A percentile compares a stretch with the other conserved stretches of the same genome.
Evolutionary conservation across 2,888 invertebrate genomes (phyloP).

Genomic region (Andricus quercusramuli): DNA sequence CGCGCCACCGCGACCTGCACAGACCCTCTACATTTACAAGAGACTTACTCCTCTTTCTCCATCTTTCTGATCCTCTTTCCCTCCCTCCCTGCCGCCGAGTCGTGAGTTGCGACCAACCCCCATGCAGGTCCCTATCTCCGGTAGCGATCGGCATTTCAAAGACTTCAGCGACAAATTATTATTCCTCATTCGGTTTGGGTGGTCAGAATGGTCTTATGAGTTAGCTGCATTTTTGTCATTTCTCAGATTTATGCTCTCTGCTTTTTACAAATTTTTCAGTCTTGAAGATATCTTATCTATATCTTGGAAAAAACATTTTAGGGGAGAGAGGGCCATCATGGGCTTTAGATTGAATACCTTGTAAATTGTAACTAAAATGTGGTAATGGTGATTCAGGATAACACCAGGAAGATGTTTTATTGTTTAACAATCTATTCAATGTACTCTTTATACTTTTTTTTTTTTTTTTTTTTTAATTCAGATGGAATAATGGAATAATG

Average conservation of each 20-base stretch:
- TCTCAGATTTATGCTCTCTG: conserved; percentile 1
- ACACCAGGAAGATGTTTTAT: too few relatives aligned
- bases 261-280: not conserved
- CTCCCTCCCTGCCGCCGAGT: conserved; percentile 26
- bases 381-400: too few relatives aligned
- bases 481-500: too few relatives aligned
- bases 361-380: too few relatives aligned
- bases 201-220: conserved; percentile 19
- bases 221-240: conserved; percentile 20
- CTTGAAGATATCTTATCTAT: not conserved
- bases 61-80: conserved; percentile 51
- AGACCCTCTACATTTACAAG: conserved; percentile 42
- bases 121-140: conserved; percentile 33
- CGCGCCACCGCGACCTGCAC: conserved; percentile 59
- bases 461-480: too few relatives aligned
- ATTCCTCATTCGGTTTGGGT: conserved; percentile 40
- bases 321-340: too few relatives aligned
- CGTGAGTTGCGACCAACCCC: conserved; percentile 20
- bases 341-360: too few relatives aligned
- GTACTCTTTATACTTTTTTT: too few relatives aligned
- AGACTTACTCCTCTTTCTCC: conserved; percentile 55
- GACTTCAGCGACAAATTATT: conserved; percentile 41
- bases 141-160: conserved; percentile 41
- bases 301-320: too few relatives aligned
- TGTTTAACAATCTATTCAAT: too few relatives aligned